A percentile compares a stretch with the other conserved stretches of the same genome.
phyloP scores from a whole-genome alignment of 1,140 invertebrate genomes.

The Cylas formicarius region DNA sequence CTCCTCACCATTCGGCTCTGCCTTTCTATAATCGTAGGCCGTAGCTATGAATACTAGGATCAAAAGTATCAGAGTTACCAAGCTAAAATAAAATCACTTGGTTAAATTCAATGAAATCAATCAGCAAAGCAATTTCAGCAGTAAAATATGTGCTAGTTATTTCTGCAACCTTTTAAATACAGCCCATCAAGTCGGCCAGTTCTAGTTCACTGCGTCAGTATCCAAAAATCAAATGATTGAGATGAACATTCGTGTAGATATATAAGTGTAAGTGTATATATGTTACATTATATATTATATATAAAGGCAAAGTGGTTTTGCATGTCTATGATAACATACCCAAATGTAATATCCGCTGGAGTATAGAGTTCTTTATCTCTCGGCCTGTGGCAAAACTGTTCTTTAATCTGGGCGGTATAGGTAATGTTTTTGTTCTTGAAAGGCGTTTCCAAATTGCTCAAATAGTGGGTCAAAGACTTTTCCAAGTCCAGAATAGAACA shows the following conservation, averaged over 20 bases:
- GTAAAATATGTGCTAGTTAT: no score
- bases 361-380: constrained; percentile 34
- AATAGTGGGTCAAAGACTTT: constrained; percentile 40
- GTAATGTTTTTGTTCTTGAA: constrained; percentile 41
- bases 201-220: no score
- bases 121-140: neutral
- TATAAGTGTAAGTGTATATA: no score
- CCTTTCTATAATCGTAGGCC: constrained; percentile 28
- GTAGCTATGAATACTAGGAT: constrained; percentile 29
- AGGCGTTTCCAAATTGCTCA: constrained; percentile 42
- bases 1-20: constrained; percentile 18
- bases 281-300: no score
- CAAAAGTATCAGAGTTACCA: constrained; percentile 25
- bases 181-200: no score
- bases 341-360: constrained; percentile 42
- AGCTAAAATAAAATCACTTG: constrained; percentile 22
- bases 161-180: no score
- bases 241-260: no score
- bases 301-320: neutral
- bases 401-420: constrained; percentile 36
- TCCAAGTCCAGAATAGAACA: constrained; percentile 45
- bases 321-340: constrained; percentile 39
- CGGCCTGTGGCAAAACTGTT: constrained; percentile 38
- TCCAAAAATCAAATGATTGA: no score
- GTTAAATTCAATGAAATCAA: neutral